A percentile compares a stretch with the other conserved stretches of the same genome.
Conservation (phyloP, 2,113 vertebrate genomes). For the Thinocorus orbignyianus region DNA sequence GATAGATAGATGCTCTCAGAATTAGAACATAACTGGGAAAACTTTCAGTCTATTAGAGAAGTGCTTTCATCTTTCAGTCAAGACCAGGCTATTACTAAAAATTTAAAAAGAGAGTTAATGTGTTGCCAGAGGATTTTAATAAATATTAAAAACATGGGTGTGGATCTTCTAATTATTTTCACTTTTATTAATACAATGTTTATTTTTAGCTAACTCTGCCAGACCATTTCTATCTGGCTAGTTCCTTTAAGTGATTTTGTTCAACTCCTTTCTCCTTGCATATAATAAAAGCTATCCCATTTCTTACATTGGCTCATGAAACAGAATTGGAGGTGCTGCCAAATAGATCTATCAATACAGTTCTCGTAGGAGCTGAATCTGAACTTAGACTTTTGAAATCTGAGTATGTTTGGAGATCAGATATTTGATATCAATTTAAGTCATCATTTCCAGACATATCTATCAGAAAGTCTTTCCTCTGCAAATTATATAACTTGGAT, state of each 20-base stretch:
- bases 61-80: neutral
- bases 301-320: neutral
- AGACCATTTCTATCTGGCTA: neutral
- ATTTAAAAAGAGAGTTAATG: neutral
- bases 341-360: neutral
- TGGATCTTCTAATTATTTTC: slow-evolving; percentile 11
- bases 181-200: neutral
- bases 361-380: neutral
- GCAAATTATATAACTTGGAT: neutral
- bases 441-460: neutral
- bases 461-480: neutral
- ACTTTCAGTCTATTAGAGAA: neutral
- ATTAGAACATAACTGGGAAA: neutral
- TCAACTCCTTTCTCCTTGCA: neutral
- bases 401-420: neutral
- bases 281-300: neutral
- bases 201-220: slow-evolving; percentile 15
- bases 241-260: neutral
- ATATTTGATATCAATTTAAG: neutral
- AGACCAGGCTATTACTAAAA: neutral
- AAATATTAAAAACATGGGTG: neutral
- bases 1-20: neutral
- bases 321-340: neutral
- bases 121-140: neutral
- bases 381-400: neutral